A percentile compares a stretch with the other conserved stretches of the same genome.
phyloP scores from a whole-genome alignment of 64 coral and sea anemone species.

The Pocillopora damicornis region DNA sequence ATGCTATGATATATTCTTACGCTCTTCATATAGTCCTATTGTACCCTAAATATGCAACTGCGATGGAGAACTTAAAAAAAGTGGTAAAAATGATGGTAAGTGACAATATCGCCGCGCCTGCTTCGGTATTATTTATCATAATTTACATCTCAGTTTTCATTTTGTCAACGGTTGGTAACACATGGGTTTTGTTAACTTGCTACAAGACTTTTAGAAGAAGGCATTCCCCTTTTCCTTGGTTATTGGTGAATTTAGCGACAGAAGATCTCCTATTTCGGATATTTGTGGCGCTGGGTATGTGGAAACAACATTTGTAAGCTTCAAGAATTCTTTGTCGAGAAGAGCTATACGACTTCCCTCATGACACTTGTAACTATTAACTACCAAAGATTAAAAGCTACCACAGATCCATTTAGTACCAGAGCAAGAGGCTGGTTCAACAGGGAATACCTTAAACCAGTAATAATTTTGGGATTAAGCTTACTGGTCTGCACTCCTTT shows the following conservation, averaged over 20 bases:
- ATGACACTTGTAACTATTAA: slow-evolving; percentile 32
- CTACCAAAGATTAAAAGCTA: slow-evolving; percentile 7
- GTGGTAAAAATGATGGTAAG: not conserved
- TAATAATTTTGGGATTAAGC: not conserved
- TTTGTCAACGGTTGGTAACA: slow-evolving; percentile 23
- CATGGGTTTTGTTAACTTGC: slow-evolving; percentile 26
- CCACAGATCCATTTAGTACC: not conserved
- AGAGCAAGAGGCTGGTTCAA: not conserved
- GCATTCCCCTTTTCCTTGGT: not conserved
- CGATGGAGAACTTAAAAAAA: no score
- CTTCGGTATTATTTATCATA: not conserved
- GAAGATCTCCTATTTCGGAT: slow-evolving; percentile 36
- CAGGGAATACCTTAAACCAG: not conserved
- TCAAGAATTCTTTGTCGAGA: slow-evolving; percentile 36
- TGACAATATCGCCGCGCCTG: not conserved
- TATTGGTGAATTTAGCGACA: slow-evolving; percentile 38
- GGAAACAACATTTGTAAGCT: slow-evolving; percentile 28
- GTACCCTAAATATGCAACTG: no score
- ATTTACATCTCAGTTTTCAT: slow-evolving; percentile 11
- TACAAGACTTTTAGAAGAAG: slow-evolving; percentile 1
- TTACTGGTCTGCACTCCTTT: not conserved
- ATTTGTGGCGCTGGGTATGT: not conserved
- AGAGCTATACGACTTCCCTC: slow-evolving; percentile 31
- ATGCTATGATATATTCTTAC: no score
- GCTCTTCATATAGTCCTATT: no score